Base-by-base conservation (phyloP, 2,888 invertebrate genomes). In the Amphimallon solstitiale region DNA sequence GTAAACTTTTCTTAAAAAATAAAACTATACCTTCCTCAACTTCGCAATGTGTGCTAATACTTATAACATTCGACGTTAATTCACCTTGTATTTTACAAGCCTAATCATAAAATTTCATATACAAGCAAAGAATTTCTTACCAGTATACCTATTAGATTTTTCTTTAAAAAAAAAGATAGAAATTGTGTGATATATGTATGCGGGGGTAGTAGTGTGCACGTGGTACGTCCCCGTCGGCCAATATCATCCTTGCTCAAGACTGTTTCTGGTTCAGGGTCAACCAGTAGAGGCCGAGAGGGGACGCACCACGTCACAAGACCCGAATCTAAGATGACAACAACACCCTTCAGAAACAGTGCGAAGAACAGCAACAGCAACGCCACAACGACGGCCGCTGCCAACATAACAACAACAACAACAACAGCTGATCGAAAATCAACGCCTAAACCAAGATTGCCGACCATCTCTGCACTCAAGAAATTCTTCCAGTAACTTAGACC, bases 281-380 rank as follows among this genome's bases (percentile, higher is more conserved):
- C 74, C 75, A 75, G 73, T 76, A 73, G 72, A 72, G 72, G 68
- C 71, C 72, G 68, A 68, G 60, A 70, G 71, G 67, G 67, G 71
- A 67, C 71, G 67, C 63, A 63, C 67, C 67, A 67, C 63, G 56
- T 68, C 67, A 64, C 70, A 68, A 85, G 85, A 63, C 56, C 84
- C 84, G 71, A 76, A 29, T 84, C 59, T 79, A 82, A 43, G 84
- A 83, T 38, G 82, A 84, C 65, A 84, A 85, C 82, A 84, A 29
- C 85, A 51, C 59, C 46, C 56, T 56, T 38, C 60, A 59, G 63
- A 63, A 51, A 67, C 66, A 59, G 29, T 46, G 46, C 48, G 38
- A 48, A 59, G 56, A 43, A 15, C 56, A 43, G 12, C 51, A 51
- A 34, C 63, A 63, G 46, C 48, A 65, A 35, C 64, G 37, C 49